Percentiles rank a stretch among this genome's conserved stretches.
These are phyloP conservation scores for Spodoptera littoralis DNA, from an alignment of 2,888 invertebrate species.

Conservation along the genomic window DNA sequence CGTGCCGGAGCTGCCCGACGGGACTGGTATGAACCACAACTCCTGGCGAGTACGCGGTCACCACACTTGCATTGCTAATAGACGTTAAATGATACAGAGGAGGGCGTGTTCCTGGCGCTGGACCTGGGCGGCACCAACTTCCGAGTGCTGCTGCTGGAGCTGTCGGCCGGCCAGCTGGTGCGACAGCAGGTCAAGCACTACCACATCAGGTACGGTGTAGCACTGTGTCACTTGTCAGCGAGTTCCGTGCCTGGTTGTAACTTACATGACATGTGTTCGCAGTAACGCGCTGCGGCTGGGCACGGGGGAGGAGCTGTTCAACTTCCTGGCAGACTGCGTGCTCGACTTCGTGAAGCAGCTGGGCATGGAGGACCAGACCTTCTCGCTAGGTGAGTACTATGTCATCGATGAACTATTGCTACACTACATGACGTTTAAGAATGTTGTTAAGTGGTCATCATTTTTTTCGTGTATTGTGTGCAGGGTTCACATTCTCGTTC, in stretches of 20 bases:
- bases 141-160: constrained; percentile 91
- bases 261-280: constrained; percentile 38
- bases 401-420: too few species aligned
- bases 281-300: constrained; percentile 90
- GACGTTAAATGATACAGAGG: constrained; percentile 81
- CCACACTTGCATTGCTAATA: too few species aligned
- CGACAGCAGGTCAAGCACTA: constrained; percentile 90
- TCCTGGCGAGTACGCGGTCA: not conserved
- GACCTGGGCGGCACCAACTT: constrained; percentile 96
- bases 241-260: not conserved
- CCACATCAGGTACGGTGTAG: constrained; percentile 80
- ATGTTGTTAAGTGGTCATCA: not conserved
- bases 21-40: constrained; percentile 86
- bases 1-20: constrained; percentile 92
- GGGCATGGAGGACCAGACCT: constrained; percentile 86
- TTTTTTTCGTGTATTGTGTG: not conserved
- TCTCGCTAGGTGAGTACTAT: constrained; percentile 90
- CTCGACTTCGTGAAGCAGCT: constrained; percentile 91
- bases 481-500: constrained; percentile 96
- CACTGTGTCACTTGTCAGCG: too few species aligned
- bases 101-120: constrained; percentile 92
- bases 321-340: constrained; percentile 93
- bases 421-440: too few species aligned
- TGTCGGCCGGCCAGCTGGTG: constrained; percentile 87
- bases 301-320: constrained; percentile 91